phyloP scores from a whole-genome alignment of 2,888 invertebrate species.

The Holacanthella duospinosa region DNA sequence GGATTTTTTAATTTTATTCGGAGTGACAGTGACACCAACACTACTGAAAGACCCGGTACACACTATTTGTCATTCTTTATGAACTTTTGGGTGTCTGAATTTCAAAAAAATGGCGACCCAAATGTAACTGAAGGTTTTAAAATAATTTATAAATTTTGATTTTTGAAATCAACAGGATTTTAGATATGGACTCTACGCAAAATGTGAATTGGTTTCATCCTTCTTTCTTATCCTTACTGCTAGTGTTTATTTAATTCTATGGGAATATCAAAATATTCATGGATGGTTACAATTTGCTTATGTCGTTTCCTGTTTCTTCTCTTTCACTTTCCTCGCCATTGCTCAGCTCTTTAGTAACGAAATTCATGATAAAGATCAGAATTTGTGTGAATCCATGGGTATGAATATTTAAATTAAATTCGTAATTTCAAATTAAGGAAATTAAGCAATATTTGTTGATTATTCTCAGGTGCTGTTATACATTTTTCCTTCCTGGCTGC shows the following conservation, averaged over 20 bases:
- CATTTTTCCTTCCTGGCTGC: conserved; percentile 81
- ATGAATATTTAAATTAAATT: neutral
- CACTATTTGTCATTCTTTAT: too few relatives aligned
- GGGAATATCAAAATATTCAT: conserved; percentile 37
- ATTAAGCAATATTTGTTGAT: conserved; percentile 15
- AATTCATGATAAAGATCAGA: conserved; percentile 22
- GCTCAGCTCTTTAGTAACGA: conserved; percentile 30
- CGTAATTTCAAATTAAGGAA: neutral
- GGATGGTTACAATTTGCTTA: conserved; percentile 38
- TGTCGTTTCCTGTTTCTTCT: conserved; percentile 29
- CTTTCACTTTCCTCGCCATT: conserved; percentile 29
- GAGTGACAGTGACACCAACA: too few relatives aligned
- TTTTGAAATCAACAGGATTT: conserved; percentile 20
- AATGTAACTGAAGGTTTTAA: too few relatives aligned
- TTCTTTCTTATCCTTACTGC: conserved; percentile 66
- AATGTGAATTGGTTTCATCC: conserved; percentile 66
- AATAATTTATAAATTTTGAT: conserved; percentile 2
- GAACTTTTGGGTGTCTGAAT: too few relatives aligned
- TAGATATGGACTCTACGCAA: conserved; percentile 59
- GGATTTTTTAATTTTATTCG: too few relatives aligned
- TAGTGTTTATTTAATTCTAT: conserved; percentile 33
- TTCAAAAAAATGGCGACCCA: too few relatives aligned
- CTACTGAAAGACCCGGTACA: too few relatives aligned
- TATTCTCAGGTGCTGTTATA: conserved; percentile 61
- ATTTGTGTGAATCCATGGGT: conserved; percentile 36